Conservation (phyloP, 2,888 invertebrate genomes). For the Busseola fusca region DNA sequence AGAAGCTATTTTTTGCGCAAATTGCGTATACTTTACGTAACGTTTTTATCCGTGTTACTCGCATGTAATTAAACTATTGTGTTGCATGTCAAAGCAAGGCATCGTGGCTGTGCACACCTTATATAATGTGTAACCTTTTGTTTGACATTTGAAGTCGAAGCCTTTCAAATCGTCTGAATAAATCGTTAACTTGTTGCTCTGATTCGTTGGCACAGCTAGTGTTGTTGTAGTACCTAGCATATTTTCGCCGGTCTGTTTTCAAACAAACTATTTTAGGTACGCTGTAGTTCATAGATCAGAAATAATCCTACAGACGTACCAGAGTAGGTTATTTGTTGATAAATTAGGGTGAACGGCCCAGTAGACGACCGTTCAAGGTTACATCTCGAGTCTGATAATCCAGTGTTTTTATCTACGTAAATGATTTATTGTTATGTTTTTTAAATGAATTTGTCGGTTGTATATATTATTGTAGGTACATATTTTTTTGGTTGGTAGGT, state of each 20-base stretch:
- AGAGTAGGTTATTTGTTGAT: conserved; percentile 56
- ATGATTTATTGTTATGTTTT: conserved; percentile 60
- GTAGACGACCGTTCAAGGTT: conserved; percentile 60
- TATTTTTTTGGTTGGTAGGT: neutral
- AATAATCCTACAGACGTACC: conserved; percentile 62
- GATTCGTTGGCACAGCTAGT: conserved; percentile 57
- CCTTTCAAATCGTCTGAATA: conserved; percentile 72
- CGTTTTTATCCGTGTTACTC: conserved; percentile 69
- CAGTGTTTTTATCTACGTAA: conserved; percentile 47
- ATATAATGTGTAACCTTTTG: conserved; percentile 84
- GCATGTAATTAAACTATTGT: conserved; percentile 81
- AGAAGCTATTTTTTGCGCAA: conserved; percentile 77
- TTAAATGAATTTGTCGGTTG: conserved; percentile 44
- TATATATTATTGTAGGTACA: conserved; percentile 20
- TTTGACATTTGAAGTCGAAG: conserved; percentile 81
- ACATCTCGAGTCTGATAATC: conserved; percentile 57
- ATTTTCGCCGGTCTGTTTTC: conserved; percentile 71
- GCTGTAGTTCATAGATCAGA: conserved; percentile 61
- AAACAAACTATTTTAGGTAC: conserved; percentile 69
- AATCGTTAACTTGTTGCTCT: conserved; percentile 77
- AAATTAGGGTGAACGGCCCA: conserved; percentile 63
- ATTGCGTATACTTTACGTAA: conserved; percentile 78
- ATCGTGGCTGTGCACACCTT: conserved; percentile 70
- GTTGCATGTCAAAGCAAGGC: conserved; percentile 74
- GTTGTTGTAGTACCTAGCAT: conserved; percentile 61